Evolutionary conservation across 2,113 vertebrate species (phyloP), one percentile per base, ranked within the genome.

Genomic region (Ginglymostoma cirratum): DNA sequence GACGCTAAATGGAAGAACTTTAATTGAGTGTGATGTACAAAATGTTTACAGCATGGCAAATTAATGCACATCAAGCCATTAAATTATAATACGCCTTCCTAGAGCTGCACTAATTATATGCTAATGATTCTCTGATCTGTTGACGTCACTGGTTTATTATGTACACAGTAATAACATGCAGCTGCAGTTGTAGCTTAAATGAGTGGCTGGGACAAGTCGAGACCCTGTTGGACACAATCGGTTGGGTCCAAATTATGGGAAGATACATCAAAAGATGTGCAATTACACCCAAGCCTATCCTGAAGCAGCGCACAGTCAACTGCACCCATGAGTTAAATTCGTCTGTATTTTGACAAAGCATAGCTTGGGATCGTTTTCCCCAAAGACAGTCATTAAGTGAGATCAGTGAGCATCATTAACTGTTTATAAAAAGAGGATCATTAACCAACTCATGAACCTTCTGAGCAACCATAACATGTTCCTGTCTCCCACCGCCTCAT

Each of bases 21-120:
- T 94, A 94, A 94, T 94, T 94, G 93, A 94, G 93, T 70, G 93
- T 94, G 93, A 95, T 95, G 66, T 95, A 72, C 94, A 72, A 95
- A 48, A 72, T 95, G 94, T 95, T 95, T 95, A 95, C 94, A 72
- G 94, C 94, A 70, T 72, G 94, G 69, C 94, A 95, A 95, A 95
- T 95, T 72, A 95, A 95, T 72, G 94, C 69, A 72, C 94, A 72
- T 95, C 94, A 95, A 95, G 69, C 67, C 94, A 95, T 95, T 95
- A 95, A 72, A 95, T 95, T 95, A 95, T 95, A 95, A 95, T 72
- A 69, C 67, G 42, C 69, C 94, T 72, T 72, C 42, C 94, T 72
- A 48, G 94, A 95, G 94, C 67, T 76, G 67, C 94, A 30, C 94
- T 95, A 95, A 95, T 95, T 95, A 95, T 95, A 95, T 95, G 94